phyloP scores from a whole-genome alignment of 1,140 invertebrate species.

The Drosophila ficusphila region DNA sequence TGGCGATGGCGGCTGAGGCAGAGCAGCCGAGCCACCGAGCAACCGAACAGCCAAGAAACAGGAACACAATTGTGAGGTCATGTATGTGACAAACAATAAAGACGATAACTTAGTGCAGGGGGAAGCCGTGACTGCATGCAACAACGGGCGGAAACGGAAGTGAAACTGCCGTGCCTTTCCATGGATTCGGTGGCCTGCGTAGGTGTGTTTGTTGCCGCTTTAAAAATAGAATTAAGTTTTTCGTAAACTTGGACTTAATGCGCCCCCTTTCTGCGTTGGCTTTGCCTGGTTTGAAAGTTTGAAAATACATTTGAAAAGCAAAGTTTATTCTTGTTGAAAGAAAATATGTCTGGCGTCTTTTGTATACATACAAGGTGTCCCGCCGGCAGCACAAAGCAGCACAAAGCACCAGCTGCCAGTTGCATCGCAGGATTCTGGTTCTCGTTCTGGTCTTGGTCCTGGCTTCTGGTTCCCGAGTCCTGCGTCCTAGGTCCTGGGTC shows the following conservation, averaged over 20 bases:
- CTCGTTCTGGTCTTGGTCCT: too few relatives aligned
- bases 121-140: conserved; percentile 24
- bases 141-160: conserved; percentile 65
- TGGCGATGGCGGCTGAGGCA: neutral
- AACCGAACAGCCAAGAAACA: conserved; percentile 55
- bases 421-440: conserved; percentile 19
- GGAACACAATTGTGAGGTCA: conserved; percentile 77
- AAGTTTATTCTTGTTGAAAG: conserved; percentile 70
- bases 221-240: conserved; percentile 76
- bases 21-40: too few relatives aligned
- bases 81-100: conserved; percentile 83
- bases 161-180: conserved; percentile 19
- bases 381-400: conserved; percentile 21
- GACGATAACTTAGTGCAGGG: conserved; percentile 72
- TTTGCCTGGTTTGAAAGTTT: conserved; percentile 24
- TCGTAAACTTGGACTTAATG: conserved; percentile 54
- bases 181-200: neutral
- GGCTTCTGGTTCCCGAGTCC: too few relatives aligned
- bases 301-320: conserved; percentile 62
- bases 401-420: conserved; percentile 51
- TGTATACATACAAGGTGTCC: conserved; percentile 52
- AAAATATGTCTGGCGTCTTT: conserved; percentile 64
- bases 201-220: conserved; percentile 32
- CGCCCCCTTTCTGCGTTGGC: conserved; percentile 37
- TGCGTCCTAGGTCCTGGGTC: too few relatives aligned